Base-by-base conservation (phyloP, 1,140 invertebrate genomes). In the Cyphomyrmex costatus region DNA sequence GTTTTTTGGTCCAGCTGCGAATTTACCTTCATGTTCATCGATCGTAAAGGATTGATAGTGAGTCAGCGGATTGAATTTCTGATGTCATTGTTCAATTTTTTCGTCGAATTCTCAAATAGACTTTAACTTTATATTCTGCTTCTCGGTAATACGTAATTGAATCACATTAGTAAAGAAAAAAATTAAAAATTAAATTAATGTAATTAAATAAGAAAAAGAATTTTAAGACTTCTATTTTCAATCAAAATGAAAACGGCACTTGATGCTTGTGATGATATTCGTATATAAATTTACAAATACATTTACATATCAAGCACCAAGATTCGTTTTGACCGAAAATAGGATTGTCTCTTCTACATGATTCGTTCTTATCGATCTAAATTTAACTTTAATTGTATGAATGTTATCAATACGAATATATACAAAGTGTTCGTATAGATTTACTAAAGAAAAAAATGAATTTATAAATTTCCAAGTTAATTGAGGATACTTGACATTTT, bases 11-110 rank as follows among this genome's bases (percentile, higher is more conserved):
- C n/a, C 42, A 2, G 71, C 36, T 12, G 49, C 70, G 60, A 85
- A 33, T 21, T 80, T 27, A 53, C 30, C 42, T 0, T 53, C 73
- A n/a, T 6, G 56, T 19, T 68, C n/a, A 24, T 58, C 82, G 56
- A 87, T 12, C n/a, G 27, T 19, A 30, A 73, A 53, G 68, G 49
- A 33, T 79, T 84, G 74, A 77, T 65, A 65, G 77, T 90, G 90
- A 91, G 61, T 89, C 87, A 89, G 87, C 90, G 30, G 14, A 46
- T 80, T 68, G 19, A 56, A 61, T 77, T 49, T 60, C 42, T 61
- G 86, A 77, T 53, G 66, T 65, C 78, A 80, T 84, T 88, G 51
- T 53, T 53, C 19, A 2, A 16, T 51, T 51, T 33, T 56, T 27
- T 30, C 12, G 74, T 49, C 51, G 14, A 77, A 87, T 60, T 76